Evolutionary conservation across 2,797 vertebrate genomes (phyloP).

Genomic region (Loris lydekkerianus): DNA sequence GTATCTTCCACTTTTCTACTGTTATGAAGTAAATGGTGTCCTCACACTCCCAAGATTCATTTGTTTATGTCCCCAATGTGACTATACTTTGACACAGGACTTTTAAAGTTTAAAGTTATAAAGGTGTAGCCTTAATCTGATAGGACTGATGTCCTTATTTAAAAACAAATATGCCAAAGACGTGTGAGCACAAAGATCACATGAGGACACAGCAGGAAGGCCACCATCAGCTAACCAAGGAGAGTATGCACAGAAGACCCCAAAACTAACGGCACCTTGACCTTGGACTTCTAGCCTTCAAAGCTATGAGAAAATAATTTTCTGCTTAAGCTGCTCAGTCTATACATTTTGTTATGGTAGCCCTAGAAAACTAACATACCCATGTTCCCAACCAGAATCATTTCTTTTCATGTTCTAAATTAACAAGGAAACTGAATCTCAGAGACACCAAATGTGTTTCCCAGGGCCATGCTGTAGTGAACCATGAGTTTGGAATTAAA

Average conservation of each 20-base stretch:
- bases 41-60: too few relatives aligned
- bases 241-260: background rate
- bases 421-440: background rate
- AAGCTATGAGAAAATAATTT: background rate
- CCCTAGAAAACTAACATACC: background rate
- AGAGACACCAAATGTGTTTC: background rate
- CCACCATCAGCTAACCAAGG: accelerated
- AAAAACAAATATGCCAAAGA: background rate
- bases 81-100: background rate
- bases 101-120: background rate
- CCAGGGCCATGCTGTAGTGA: background rate
- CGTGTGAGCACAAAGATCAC: background rate
- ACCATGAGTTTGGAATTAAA: background rate
- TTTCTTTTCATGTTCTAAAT: background rate
- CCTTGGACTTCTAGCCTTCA: background rate
- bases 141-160: background rate
- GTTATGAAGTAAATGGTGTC: background rate
- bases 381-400: background rate
- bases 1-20: background rate
- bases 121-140: background rate
- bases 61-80: too few relatives aligned
- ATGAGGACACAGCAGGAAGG: background rate
- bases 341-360: background rate
- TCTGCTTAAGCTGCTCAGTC: background rate
- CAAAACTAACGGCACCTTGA: background rate